Conservation (phyloP, 2,888 invertebrate species). For the Caenorhabditis afra region DNA sequence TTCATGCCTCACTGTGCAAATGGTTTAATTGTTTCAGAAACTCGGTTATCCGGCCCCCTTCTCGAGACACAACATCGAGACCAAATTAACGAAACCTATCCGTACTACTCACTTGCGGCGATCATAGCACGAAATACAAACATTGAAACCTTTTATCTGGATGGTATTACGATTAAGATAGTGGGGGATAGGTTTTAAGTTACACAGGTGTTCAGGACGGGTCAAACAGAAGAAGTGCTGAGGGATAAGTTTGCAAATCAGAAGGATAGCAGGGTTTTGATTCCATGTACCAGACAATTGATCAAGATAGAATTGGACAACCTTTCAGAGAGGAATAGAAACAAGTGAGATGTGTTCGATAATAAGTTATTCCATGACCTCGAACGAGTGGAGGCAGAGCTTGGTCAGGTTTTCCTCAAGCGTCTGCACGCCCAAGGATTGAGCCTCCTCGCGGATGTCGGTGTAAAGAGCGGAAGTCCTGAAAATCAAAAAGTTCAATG, state of each 20-base stretch:
- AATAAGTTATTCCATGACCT: slow-evolving; percentile 52
- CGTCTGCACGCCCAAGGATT: slow-evolving; percentile 69
- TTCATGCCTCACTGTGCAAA: slow-evolving; percentile 55
- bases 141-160: no score
- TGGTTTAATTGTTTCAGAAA: slow-evolving; percentile 52
- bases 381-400: slow-evolving; percentile 72
- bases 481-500: slow-evolving; percentile 11
- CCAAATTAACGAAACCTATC: slow-evolving; percentile 13
- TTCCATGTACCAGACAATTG: slow-evolving; percentile 5
- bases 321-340: neutral
- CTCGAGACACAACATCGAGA: slow-evolving; percentile 17
- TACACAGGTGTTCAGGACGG: neutral
- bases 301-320: neutral
- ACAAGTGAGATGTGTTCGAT: slow-evolving; percentile 2
- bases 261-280: neutral
- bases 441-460: slow-evolving; percentile 72
- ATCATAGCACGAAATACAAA: slow-evolving; percentile 2
- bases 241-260: neutral
- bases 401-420: slow-evolving; percentile 72
- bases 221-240: slow-evolving; percentile 12
- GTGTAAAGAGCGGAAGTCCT: slow-evolving; percentile 76
- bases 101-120: neutral
- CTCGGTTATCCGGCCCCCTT: slow-evolving; percentile 15
- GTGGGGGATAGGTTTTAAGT: no score
- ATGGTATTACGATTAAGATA: no score